A percentile compares a stretch with the other conserved stretches of the same genome.
These are phyloP conservation scores for Arbacia lixula DNA, from an alignment of 53 echinoderm and acorn worm genomes.

Conservation along the genomic window DNA sequence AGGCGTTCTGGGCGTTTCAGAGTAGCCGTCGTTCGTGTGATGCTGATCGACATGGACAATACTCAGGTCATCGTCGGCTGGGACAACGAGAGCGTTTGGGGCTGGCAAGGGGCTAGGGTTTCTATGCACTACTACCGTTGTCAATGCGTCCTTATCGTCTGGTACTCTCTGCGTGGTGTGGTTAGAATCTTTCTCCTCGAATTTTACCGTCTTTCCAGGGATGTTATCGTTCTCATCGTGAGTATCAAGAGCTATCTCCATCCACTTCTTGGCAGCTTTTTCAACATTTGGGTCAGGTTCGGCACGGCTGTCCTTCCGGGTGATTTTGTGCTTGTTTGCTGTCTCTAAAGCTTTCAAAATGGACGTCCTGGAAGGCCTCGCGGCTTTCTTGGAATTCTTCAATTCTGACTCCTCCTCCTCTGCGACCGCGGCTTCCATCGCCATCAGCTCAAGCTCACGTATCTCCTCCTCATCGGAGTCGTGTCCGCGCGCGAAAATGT, in stretches of 20 bases:
- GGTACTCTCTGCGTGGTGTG: neutral
- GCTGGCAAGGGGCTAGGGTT: conserved; percentile 14
- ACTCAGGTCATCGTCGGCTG: neutral
- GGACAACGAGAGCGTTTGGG: neutral
- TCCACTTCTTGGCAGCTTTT: neutral
- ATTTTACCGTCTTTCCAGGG: conserved; percentile 12
- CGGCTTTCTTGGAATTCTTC: neutral
- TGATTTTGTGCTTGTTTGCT: neutral
- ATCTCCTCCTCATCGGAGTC: conserved; percentile 55
- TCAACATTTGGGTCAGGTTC: neutral
- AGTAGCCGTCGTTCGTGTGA: neutral
- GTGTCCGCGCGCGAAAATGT: conserved; percentile 23
- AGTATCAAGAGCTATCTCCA: neutral
- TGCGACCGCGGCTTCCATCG: conserved; percentile 13
- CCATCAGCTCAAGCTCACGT: conserved; percentile 24
- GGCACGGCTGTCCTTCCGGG: neutral
- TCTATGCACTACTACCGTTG: conserved; percentile 29
- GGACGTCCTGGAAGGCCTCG: neutral
- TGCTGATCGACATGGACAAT: neutral
- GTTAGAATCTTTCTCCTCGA: neutral
- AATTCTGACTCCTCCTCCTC: neutral
- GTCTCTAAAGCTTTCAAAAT: conserved; percentile 30
- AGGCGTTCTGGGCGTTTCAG: conserved; percentile 15
- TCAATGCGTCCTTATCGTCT: neutral
- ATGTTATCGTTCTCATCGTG: neutral